Percentiles rank a stretch among this genome's conserved stretches.
Evolutionary conservation across 1,140 invertebrate genomes (phyloP).

Genomic region (Drosophila mayri): DNA sequence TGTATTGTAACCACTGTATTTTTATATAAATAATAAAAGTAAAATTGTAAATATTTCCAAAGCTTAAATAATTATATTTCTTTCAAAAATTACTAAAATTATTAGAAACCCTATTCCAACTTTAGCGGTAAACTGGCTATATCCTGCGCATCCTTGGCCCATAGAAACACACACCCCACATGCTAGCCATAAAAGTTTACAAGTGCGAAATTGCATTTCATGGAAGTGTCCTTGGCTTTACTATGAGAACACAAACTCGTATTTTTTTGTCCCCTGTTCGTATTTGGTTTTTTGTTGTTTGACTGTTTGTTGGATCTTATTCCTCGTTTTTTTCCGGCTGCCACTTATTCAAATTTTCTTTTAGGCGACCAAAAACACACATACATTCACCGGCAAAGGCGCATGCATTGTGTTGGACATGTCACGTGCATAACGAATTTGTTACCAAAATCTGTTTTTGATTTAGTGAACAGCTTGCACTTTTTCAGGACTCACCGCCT

Average conservation of each 20-base stretch:
- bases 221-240: conserved; percentile 81
- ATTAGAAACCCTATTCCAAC: rapidly evolving
- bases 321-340: conserved; percentile 13
- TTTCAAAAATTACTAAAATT: neutral
- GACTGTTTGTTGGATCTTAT: conserved; percentile 37
- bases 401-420: conserved; percentile 69
- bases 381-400: conserved; percentile 3
- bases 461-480: conserved; percentile 81
- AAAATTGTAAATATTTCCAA: neutral
- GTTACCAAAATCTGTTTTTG: conserved; percentile 83
- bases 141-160: conserved; percentile 12
- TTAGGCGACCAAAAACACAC: conserved; percentile 49
- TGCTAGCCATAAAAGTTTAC: conserved; percentile 79
- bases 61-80: neutral
- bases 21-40: no score
- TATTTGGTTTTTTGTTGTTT: conserved; percentile 36
- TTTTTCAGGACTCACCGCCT: conserved; percentile 42
- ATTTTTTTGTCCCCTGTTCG: conserved; percentile 1
- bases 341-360: conserved; percentile 83
- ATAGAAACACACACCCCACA: conserved; percentile 21
- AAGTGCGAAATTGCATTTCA: conserved; percentile 83
- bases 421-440: conserved; percentile 82
- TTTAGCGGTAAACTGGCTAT: conserved; percentile 27
- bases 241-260: conserved; percentile 53
- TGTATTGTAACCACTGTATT: neutral